Base-by-base conservation (phyloP, 1,140 invertebrate species). In the Caenorhabditis inopinata region DNA sequence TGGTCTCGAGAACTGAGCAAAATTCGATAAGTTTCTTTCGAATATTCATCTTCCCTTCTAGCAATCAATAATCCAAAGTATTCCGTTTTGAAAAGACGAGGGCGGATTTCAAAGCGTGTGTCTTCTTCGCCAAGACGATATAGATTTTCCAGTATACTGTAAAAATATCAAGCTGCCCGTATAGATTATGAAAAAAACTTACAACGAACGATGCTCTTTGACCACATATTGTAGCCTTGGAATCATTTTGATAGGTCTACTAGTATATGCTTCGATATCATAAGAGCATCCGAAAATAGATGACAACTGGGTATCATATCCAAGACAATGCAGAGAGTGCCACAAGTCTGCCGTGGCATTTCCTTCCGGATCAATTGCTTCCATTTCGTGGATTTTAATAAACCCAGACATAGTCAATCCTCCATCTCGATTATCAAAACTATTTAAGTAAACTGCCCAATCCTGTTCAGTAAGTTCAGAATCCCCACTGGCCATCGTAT, bases 371-470 rank as follows among this genome's bases (percentile, higher is more conserved):
- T 68, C 58, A 23, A 21, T 38, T 3, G 58, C 58, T 68, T 68
- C 58, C 16, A 68, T 27, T 21, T 68, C 58, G 32, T 68, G 58
- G n/a, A 42, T 38, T 38, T 68, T 38, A 21, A 68, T 68, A 32
- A 68, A 68, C 38, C 58, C 58, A 29, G 7, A 7, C 58, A 68
- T 68, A 1, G 58, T 68, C 23, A 68, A n/a, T 7, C 58, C 32
- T 68, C 58, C 58, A 68, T 68, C 58, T 38, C 58, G 58, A 68
- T 68, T 68, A 21, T 68, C 58, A 21, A 68, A 68, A 68, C 58
- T 38, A 42, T 21, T 68, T 18, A 68, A 16, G 21, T 68, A 68
- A 18, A 68, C 58, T 18, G 7, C 29, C 58, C 58, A 68, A 42
- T 68, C 58, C 38, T 68, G 58, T 38, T 68, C 58, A 38, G 58